These are phyloP conservation scores for Boloria euphrosyne DNA, from an alignment of 2,888 invertebrate genomes.

Conservation along the genomic window DNA sequence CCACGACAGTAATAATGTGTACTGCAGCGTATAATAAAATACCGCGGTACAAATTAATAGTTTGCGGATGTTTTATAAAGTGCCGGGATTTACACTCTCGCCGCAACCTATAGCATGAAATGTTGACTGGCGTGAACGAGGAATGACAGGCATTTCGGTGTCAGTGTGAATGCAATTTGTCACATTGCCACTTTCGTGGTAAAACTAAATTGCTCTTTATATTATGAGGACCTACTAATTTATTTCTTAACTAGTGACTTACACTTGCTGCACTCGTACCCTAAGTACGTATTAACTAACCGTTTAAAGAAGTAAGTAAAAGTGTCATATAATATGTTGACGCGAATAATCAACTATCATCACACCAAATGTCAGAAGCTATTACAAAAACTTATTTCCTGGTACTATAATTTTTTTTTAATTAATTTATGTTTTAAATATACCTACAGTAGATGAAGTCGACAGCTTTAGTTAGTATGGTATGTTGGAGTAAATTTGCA, in stretches of 20 bases:
- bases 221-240: background rate
- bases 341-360: no score
- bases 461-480: no score
- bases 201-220: no score
- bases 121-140: constrained; percentile 20
- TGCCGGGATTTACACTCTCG: constrained; percentile 46
- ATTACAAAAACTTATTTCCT: no score
- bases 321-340: no score
- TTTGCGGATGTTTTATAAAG: constrained; percentile 52
- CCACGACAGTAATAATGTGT: constrained; percentile 32
- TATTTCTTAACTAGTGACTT: background rate
- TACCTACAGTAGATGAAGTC: no score
- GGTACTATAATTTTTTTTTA: no score
- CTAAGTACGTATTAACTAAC: no score
- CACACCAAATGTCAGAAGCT: no score
- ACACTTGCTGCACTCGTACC: no score
- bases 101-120: constrained; percentile 26
- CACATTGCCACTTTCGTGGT: constrained; percentile 10
- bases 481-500: background rate
- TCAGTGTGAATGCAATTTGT: constrained; percentile 13
- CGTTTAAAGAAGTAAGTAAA: no score
- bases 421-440: no score
- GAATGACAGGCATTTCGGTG: constrained; percentile 10
- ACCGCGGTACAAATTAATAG: constrained; percentile 57
- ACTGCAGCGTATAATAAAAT: constrained; percentile 47